Percentiles rank a stretch among this genome's conserved stretches.
These are phyloP conservation scores for Galerucella nymphaeae DNA, from an alignment of 2,888 invertebrate species.

Conservation along the genomic window DNA sequence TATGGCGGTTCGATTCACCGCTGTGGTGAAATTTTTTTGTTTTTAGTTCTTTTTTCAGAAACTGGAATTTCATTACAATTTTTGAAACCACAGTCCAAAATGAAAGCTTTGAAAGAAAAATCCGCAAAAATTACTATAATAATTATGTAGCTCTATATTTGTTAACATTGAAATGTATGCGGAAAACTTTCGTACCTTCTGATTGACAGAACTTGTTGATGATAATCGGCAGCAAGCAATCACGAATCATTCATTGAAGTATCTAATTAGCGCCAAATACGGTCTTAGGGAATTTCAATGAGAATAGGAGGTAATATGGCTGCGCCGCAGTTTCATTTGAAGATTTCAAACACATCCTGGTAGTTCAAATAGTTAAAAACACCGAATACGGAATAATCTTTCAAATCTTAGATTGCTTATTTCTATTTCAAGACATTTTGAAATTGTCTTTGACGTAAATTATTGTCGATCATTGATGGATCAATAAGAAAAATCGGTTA, in stretches of 20 bases:
- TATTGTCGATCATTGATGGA: neutral
- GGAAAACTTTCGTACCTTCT: conserved; percentile 11
- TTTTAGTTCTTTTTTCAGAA: too few species aligned
- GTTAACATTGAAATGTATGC: conserved; percentile 8
- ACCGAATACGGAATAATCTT: conserved; percentile 26
- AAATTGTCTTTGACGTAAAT: neutral
- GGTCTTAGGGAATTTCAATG: conserved; percentile 23
- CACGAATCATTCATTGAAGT: conserved; percentile 9
- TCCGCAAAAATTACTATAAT: neutral
- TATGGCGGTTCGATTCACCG: too few species aligned
- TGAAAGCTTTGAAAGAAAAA: neutral
- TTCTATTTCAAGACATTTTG: conserved; percentile 5
- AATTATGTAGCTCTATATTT: neutral
- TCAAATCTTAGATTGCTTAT: conserved; percentile 9
- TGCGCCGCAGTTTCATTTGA: conserved; percentile 8
- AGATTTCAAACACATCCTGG: conserved; percentile 17
- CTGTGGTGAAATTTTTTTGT: too few species aligned
- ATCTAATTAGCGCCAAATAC: conserved; percentile 24
- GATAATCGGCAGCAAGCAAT: conserved; percentile 19
- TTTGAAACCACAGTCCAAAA: neutral
- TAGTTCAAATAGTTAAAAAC: conserved; percentile 18
- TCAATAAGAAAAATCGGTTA: neutral
- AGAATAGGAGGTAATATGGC: conserved; percentile 30
- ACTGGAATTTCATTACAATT: too few species aligned
- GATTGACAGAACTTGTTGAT: conserved; percentile 26